Base-by-base conservation (phyloP, 2,888 invertebrate genomes). In the Calephelis perditalis region DNA sequence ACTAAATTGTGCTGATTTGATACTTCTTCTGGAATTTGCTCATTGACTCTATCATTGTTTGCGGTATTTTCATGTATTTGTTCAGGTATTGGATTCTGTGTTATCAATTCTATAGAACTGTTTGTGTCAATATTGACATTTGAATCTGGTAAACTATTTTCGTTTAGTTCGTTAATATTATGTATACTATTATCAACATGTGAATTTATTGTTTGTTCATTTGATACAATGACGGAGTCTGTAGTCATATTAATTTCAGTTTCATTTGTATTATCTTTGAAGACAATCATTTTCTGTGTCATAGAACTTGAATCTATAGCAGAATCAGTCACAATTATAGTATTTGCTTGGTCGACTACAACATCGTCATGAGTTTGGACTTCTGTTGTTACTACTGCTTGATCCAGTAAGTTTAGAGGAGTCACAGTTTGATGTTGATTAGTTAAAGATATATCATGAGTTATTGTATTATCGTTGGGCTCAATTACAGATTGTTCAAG, bases 331-430 rank as follows among this genome's bases (percentile, higher is more conserved):
- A 58, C 12, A 36, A 46, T 37, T 37, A 55, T 11, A 5, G 46
- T 45, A 10, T 44, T 9, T 56, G 56, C 54, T 36, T 59, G 55
- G 45, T 60, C 55, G 15, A 60, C 40, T 5, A 60, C 44, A 58
- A 55, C 37, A 49, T 47, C 49, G n/a, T 54, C 47, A 26, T 63
- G 58, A 43, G 46, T 10, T 43, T 55, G 47, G 43, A 60, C 54
- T 54, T 60, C 60, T 54, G 49, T 57, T 35, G 35, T 15, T 26
- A 56, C 55, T 7, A 55, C 26, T 15, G 45, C 55, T 10, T 59
- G 56, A 45, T 59, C 12, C 6, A 59, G 10, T 37, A 59, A 45
- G 45, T 54, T 12, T n/a, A 59, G 8, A 46, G 59, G 56, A 9
- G 37, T 11, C 43, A 43, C 55, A 56, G 45, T 45, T 59, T 59